These are phyloP conservation scores for Tetrao urogallus DNA, from an alignment of 2,113 vertebrate genomes.

Conservation along the genomic window DNA sequence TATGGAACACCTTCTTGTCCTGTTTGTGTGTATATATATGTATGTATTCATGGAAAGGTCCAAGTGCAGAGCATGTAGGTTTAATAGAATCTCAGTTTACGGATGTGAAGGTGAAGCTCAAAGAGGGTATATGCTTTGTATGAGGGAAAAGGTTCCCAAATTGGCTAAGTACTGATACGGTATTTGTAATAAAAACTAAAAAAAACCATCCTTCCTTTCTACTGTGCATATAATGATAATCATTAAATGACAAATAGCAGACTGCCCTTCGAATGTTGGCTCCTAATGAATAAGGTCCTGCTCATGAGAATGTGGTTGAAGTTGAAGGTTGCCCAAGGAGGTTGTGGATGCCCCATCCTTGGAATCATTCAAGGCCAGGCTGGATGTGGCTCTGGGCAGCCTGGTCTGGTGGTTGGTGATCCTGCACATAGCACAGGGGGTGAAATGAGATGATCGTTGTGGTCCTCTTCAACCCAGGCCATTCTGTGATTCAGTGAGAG, in stretches of 20 bases:
- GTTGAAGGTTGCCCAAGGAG: too few species aligned
- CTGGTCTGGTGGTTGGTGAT: too few species aligned
- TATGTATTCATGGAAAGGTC: background rate
- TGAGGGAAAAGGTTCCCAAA: background rate
- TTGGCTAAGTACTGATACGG: rapidly evolving
- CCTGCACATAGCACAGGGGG: too few species aligned
- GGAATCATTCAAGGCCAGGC: too few species aligned
- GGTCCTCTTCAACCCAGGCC: too few species aligned
- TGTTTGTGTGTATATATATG: background rate
- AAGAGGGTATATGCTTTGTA: background rate
- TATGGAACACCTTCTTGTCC: background rate
- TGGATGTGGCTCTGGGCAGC: too few species aligned
- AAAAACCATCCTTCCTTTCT: background rate
- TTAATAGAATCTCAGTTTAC: background rate
- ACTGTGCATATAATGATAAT: rapidly evolving
- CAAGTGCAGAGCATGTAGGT: too few species aligned
- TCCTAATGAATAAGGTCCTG: background rate
- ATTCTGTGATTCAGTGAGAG: background rate
- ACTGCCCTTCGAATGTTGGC: background rate
- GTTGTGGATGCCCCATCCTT: too few species aligned
- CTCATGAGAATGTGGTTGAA: background rate
- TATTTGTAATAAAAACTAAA: background rate
- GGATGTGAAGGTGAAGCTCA: background rate
- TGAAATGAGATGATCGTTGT: too few species aligned
- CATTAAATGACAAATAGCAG: background rate